Base-by-base conservation (phyloP, 1,140 invertebrate genomes). In the Ceratoteleas bidentatus region DNA sequence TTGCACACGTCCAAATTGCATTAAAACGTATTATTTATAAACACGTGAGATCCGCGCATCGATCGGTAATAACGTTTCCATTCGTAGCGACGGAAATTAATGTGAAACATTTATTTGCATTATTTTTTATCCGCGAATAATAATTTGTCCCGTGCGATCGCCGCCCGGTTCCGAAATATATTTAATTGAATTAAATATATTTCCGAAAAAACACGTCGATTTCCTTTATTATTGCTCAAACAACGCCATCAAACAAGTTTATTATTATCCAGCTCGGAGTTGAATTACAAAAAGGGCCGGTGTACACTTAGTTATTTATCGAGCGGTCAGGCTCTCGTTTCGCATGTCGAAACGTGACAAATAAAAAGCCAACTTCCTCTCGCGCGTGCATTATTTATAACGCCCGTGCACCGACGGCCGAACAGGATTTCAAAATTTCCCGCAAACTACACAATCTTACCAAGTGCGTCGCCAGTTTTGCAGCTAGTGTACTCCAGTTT, bases 401-500 rank as follows among this genome's bases (percentile, higher is more conserved):
- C 36, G 13, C 40, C 14, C 0, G 11, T 66, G 13, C 9, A 14
- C 7, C 10, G 13, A 45, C 40, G 14, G 9, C 11, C n/a, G 58
- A 53, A 24, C 24, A 15, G 53, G 61, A 78, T 72, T 72, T 73
- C 69, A 73, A 68, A 73, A 73, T 68, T 72, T 79, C 61, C 61
- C 15, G 11, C 10, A 40, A 40, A 34, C 16, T 34, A 52, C 16
- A 65, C 50, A 8, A 68, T 54, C n/a, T 43, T 54, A 66, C 0
- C 45, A 57, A 52, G 53, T 69, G 70, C 78, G 70, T 81, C 70
- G 65, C 78, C 78, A 81, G 78, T 75, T 81, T 81, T 81, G 72
- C 72, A 81, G 70, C 43, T 70, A 75, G 38, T 75, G 60, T 81
- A 75, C 65, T 81, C 72, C 78, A 81, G 72, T 81, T 81, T 72